These are phyloP conservation scores for Leptopterna dolabrata DNA, from an alignment of 2,888 invertebrate genomes.

Conservation along the genomic window DNA sequence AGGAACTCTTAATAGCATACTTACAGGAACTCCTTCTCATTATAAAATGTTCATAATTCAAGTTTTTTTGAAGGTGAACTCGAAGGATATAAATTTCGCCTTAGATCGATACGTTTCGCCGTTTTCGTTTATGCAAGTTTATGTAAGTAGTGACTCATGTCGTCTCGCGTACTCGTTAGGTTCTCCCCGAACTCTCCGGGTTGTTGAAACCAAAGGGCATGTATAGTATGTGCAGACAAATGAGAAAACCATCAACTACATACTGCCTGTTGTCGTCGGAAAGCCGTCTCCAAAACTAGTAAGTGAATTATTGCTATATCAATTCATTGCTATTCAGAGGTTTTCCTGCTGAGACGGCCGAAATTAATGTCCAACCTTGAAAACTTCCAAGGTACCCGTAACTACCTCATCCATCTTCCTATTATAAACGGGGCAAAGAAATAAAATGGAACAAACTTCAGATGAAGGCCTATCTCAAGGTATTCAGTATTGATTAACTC, in stretches of 20 bases:
- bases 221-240: too few species aligned
- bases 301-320: background rate
- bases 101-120: too few species aligned
- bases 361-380: background rate
- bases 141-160: too few species aligned
- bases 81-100: too few species aligned
- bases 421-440: background rate
- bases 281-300: background rate
- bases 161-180: too few species aligned
- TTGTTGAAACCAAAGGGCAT: too few species aligned
- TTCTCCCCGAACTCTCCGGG: too few species aligned
- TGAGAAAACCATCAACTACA: background rate
- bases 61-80: too few species aligned
- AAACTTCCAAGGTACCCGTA: background rate
- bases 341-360: background rate
- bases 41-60: too few species aligned
- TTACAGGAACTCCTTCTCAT: too few species aligned
- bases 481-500: background rate
- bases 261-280: background rate
- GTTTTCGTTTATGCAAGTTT: too few species aligned
- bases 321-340: background rate
- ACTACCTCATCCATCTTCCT: background rate
- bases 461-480: background rate
- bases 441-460: conserved; percentile 7
- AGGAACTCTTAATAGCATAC: too few species aligned